Evolutionary conservation across 2,888 invertebrate species (phyloP), one percentile per base, ranked within the genome.

Genomic region (Macrophya annulata): DNA sequence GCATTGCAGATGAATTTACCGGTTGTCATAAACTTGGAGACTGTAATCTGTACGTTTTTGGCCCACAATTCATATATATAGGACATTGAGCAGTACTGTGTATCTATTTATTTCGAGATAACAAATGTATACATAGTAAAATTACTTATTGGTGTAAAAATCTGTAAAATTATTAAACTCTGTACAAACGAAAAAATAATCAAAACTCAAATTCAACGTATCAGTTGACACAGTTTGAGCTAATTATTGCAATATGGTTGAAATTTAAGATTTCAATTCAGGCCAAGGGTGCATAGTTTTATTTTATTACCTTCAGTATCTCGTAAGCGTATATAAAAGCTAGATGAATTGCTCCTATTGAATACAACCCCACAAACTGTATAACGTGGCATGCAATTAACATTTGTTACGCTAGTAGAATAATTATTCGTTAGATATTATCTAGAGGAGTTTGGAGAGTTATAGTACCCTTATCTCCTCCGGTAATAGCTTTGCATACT

Each of bases 361-460:
- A 45, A 74, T 74, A 74, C 72, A 74, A 45, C 45, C 72, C 72
- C 4, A 45, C 10, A 12, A 21, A n/a, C 31, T 21, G 45, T 45
- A 74, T 17, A 68, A 37, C 37, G 45, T n/a, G 43, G 21, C 45
- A n/a, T 2, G 40, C 45, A 74, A 74, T 74, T 74, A 74, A n/a
- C 72, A 25, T 74, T 45, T 74, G 43, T 74, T 74, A 45, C 72
- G 45, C 40, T 45, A 74, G 72, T 45, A 21, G 45, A 40, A 45
- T 45, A 43, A 74, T 74, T 45, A 74, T 45, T 45, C 72, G 45
- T 21, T 74, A 74, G 72, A 74, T 74, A 40, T n/a, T 74, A 74
- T 74, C 72, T 45, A 40, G 40, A 25, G 45, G 45, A 45, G 21
- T 74, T 74, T 45, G n/a, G 9, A 74, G 72, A 43, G 72, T n/a